Conservation (phyloP, 92 coral and sea anemone species). For the Epizoanthus rinbou region DNA sequence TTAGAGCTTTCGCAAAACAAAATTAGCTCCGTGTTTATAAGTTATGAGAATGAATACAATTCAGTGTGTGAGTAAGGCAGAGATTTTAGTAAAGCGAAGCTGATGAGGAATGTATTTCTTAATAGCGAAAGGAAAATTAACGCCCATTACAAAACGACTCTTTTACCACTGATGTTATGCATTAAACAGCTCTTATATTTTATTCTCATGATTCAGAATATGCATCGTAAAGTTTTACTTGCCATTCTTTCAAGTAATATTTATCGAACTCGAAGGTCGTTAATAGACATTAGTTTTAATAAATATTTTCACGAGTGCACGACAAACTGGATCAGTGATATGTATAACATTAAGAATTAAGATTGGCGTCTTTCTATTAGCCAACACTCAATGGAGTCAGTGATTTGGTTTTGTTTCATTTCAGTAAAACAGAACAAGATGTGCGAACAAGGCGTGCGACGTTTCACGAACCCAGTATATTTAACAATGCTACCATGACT, state of each 20-base stretch:
- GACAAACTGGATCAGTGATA: neutral
- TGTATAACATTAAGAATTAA: neutral
- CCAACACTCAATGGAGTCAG: no score
- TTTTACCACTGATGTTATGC: no score
- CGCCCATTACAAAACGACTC: no score
- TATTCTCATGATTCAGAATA: no score
- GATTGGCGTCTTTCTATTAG: neutral
- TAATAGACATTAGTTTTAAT: neutral
- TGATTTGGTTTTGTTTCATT: no score
- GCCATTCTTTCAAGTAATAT: neutral
- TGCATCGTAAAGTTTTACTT: neutral
- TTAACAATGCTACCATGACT: no score
- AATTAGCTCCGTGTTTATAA: neutral
- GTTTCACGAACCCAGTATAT: no score
- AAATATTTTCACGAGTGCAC: neutral
- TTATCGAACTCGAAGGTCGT: neutral
- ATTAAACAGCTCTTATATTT: no score
- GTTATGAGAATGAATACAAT: neutral
- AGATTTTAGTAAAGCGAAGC: neutral
- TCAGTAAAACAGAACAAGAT: no score
- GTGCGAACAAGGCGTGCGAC: no score
- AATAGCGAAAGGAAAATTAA: no score
- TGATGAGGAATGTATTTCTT: neutral
- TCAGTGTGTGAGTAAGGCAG: neutral
- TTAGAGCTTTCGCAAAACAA: conserved; percentile 19